A percentile compares a stretch with the other conserved stretches of the same genome.
phyloP scores from a whole-genome alignment of 2,888 invertebrate species.

The Troilus luridus region DNA sequence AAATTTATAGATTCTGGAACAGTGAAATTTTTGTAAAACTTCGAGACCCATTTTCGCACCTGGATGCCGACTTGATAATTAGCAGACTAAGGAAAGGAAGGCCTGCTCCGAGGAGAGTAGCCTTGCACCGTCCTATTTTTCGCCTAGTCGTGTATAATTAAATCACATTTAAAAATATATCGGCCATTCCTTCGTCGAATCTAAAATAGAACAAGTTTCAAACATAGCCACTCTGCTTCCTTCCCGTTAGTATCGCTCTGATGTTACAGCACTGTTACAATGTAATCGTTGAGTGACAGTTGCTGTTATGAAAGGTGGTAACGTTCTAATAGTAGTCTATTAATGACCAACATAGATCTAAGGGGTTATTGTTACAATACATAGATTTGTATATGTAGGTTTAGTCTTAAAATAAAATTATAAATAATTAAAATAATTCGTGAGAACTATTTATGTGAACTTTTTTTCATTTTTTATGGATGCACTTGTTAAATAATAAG shows the following conservation, averaged over 20 bases:
- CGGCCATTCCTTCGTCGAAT: conserved; percentile 35
- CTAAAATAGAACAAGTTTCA: conserved; percentile 46
- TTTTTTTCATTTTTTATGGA: too few relatives aligned
- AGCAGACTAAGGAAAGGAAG: neutral
- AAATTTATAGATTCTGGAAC: too few relatives aligned
- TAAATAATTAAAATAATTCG: too few relatives aligned
- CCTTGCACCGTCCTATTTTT: conserved; percentile 44
- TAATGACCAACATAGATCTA: neutral
- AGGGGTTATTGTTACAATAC: neutral
- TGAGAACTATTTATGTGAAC: too few relatives aligned
- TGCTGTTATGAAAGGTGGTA: neutral
- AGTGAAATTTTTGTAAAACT: too few relatives aligned
- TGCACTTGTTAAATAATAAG: too few relatives aligned
- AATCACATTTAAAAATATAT: conserved; percentile 48
- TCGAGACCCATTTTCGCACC: neutral
- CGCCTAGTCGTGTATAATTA: conserved; percentile 33
- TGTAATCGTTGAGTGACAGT: neutral
- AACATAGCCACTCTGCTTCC: conserved; percentile 14
- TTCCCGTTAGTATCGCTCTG: conserved; percentile 13
- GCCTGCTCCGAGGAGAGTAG: neutral
- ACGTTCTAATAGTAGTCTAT: neutral
- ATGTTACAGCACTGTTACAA: neutral
- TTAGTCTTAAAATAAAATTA: too few relatives aligned
- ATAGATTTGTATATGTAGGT: neutral
- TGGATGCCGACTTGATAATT: neutral